Conservation (phyloP, 2,113 vertebrate species). For the Marcusenius ussheri region DNA sequence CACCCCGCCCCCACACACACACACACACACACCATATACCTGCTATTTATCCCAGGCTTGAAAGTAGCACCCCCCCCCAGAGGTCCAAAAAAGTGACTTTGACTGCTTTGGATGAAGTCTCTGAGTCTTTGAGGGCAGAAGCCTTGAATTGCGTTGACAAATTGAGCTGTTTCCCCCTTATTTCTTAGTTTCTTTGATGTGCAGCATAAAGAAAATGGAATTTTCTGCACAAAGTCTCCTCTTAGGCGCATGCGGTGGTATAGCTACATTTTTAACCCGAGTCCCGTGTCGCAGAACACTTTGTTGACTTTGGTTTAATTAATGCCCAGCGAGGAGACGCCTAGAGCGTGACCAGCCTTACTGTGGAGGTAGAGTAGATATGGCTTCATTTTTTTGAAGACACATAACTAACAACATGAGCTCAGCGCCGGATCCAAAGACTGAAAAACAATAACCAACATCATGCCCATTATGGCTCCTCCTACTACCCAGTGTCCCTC, state of each 20-base stretch:
- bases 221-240: slow-evolving; percentile 40
- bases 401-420: background rate
- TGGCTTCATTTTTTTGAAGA: background rate
- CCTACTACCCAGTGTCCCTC: background rate
- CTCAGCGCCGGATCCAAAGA: background rate
- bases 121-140: slow-evolving; percentile 37
- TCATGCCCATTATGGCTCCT: background rate
- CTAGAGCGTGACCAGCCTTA: background rate
- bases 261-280: background rate
- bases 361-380: background rate
- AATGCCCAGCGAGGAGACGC: background rate
- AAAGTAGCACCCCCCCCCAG: slow-evolving; percentile 26
- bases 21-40: background rate
- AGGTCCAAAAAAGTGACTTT: slow-evolving; percentile 21
- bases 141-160: slow-evolving; percentile 53
- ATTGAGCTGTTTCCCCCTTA: slow-evolving; percentile 48
- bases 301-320: slow-evolving; percentile 13
- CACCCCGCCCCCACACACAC: background rate
- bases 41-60: slow-evolving; percentile 46
- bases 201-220: slow-evolving; percentile 33
- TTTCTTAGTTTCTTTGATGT: slow-evolving; percentile 47
- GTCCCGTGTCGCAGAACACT: background rate
- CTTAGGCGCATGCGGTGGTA: background rate
- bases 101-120: slow-evolving; percentile 32
- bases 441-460: background rate